Base-by-base conservation (phyloP, 1,140 invertebrate genomes). In the Alviniconcha marisindica region DNA sequence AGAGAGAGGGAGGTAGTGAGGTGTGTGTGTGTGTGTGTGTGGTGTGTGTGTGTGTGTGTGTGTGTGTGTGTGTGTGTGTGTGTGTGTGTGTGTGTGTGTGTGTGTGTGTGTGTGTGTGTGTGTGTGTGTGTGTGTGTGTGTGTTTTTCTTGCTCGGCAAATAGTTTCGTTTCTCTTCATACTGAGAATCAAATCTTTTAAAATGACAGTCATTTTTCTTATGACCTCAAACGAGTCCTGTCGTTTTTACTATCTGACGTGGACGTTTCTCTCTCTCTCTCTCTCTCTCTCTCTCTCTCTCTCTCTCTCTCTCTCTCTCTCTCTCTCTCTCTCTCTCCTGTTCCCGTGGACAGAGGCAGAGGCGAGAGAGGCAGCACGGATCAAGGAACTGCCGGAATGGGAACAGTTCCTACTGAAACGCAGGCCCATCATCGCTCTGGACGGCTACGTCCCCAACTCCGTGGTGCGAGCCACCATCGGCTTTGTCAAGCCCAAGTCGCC, bases 391-490 rank as follows among this genome's bases (percentile, higher is more conserved):
- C 77, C 81, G 1, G 24, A 42, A 1, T 85, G 84, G 84, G 84
- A 85, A 51, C 60, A 82, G 69, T 81, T 42, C 28, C 81, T 85
- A 51, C 66, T 83, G 36, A 81, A 48, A 33, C 31, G 44, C 21
- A 80, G 76, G 38, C 84, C 84, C 40, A 85, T 85, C 56, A 85
- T 85, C 40, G 84, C 84, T 18, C 81, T 81, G 4, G 84, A 85
- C 24, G 84, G 84, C 54, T 85, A 85, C 81, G 81, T 85, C 18
- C 84, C 84, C 48, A 85, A 85, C 84, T 85, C 84, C 28, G 84
- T 85, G 28, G 81, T 85, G 33, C 76, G 84, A 1, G 40, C 77
- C n/a, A 36, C 38, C 21, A 69, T 85, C 3, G 71, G 76, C 44
- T 78, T 73, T 28, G 44, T 79, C 31, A 66, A 71, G 40, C 80